Base-by-base conservation (phyloP, 2,797 vertebrate species). In the Mico argentatus region DNA sequence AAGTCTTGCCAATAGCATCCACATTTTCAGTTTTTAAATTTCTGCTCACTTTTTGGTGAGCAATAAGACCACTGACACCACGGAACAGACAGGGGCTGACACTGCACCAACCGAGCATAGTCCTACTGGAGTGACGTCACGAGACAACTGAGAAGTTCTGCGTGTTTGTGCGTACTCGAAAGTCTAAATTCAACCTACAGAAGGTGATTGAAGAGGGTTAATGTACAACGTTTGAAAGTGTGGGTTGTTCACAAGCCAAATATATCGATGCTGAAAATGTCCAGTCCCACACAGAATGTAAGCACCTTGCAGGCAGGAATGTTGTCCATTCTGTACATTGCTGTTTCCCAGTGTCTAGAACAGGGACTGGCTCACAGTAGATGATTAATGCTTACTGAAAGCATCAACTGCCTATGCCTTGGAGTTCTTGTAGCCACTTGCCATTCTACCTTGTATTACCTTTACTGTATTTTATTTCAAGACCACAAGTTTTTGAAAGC, bases 41-140 rank as follows among this genome's bases (percentile, higher is more conserved):
- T 96, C 67, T 86, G 44, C 46, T 82, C 46, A 10, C 24, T 50
- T 44, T 70, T 89, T 24, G 70, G 52, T 87, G 81, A 93, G 9
- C 77, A 39, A 26, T 8, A 57, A 83, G 26, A 19, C 48, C 27
- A 33, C 6, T 0, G 1, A 26, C 33, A 33, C 36, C 15, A 7
- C 20, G 36, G 72, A 17, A 46, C 24, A 70, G 44, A 52, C 36
- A 59, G 55, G 19, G 41, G 14, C 7, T 33, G 73, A 67, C 26
- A 9, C 14, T 1, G 20, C 2, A n/a, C 19, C 77, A 13, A 79
- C 36, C 4, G 2, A 26, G 8, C 52, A 4, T 39, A 46, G 55
- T 41, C 12, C 13, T n/a, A 19, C 22, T 8, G 33, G 15, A n/a
- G 3, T 33, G 50, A 22, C 1, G 0, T 36, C 52, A 27, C 0